A percentile compares a stretch with the other conserved stretches of the same genome.
Conservation (phyloP, 2,888 invertebrate species). For the Elmis aenea region DNA sequence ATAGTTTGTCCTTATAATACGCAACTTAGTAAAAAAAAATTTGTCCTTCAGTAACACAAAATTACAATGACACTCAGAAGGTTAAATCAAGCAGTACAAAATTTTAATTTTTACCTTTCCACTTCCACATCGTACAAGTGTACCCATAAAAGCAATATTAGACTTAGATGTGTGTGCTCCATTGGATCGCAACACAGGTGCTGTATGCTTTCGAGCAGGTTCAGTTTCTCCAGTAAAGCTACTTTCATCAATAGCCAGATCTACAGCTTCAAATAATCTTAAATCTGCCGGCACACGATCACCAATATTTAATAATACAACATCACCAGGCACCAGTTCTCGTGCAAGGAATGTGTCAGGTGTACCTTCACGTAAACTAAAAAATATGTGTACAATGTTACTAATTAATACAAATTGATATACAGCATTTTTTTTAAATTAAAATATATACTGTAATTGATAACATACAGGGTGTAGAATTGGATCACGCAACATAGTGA, state of each 20-base stretch:
- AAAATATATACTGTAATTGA: no score
- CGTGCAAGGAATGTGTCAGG: constrained; percentile 88
- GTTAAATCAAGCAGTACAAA: no score
- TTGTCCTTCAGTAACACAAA: no score
- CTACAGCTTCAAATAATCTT: constrained; percentile 86
- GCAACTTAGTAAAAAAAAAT: no score
- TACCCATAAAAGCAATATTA: constrained; percentile 98
- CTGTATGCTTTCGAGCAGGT: constrained; percentile 75
- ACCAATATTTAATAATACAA: constrained; percentile 88
- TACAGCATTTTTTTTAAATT: no score
- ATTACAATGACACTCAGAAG: no score
- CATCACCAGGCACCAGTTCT: constrained; percentile 95
- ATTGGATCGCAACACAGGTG: constrained; percentile 50
- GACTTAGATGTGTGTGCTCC: constrained; percentile 65
- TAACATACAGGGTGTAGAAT: no score
- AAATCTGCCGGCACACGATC: constrained; percentile 97
- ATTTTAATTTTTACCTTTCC: constrained; percentile 66
- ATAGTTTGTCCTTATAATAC: no score
- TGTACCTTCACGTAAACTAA: constrained; percentile 79
- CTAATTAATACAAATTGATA: no score
- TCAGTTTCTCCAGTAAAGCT: constrained; percentile 99
- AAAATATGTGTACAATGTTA: no score
- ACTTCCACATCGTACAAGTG: constrained; percentile 90
- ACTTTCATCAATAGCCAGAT: constrained; percentile 94
- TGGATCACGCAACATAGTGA: no score